These are phyloP conservation scores for Anthoptus insignis DNA, from an alignment of 2,888 invertebrate genomes.

Conservation along the genomic window DNA sequence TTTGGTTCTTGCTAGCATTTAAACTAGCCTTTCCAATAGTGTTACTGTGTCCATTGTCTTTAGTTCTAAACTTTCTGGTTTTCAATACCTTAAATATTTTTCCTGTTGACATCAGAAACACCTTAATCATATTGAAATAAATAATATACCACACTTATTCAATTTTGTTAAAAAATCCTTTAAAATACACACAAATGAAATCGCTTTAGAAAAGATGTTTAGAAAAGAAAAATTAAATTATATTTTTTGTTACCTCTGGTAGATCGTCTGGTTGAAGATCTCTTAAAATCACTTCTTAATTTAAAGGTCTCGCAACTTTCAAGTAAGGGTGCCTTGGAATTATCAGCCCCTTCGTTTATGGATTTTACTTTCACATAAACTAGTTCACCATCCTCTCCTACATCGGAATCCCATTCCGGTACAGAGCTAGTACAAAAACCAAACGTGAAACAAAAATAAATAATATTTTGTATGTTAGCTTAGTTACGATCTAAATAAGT, in stretches of 20 bases:
- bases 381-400: constrained; percentile 89
- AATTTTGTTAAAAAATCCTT: no score
- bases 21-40: constrained; percentile 45
- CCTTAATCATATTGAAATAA: no score
- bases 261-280: constrained; percentile 75
- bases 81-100: constrained; percentile 77
- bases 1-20: constrained; percentile 40
- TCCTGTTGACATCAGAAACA: no score
- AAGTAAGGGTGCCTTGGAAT: constrained; percentile 64
- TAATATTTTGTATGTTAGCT: not conserved
- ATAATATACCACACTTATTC: no score
- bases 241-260: constrained; percentile 66
- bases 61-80: constrained; percentile 64
- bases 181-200: no score
- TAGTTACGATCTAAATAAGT: no score
- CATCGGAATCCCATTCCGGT: constrained; percentile 90
- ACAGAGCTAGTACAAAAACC: constrained; percentile 80
- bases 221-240: not conserved
- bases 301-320: constrained; percentile 79
- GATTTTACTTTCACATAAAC: constrained; percentile 88
- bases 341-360: constrained; percentile 49
- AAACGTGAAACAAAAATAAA: constrained; percentile 4
- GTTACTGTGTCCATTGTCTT: constrained; percentile 57
- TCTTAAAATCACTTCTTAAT: constrained; percentile 78
- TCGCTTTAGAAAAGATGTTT: no score